These are phyloP conservation scores for Melanostoma mellinum DNA, from an alignment of 2,888 invertebrate genomes.

Conservation along the genomic window DNA sequence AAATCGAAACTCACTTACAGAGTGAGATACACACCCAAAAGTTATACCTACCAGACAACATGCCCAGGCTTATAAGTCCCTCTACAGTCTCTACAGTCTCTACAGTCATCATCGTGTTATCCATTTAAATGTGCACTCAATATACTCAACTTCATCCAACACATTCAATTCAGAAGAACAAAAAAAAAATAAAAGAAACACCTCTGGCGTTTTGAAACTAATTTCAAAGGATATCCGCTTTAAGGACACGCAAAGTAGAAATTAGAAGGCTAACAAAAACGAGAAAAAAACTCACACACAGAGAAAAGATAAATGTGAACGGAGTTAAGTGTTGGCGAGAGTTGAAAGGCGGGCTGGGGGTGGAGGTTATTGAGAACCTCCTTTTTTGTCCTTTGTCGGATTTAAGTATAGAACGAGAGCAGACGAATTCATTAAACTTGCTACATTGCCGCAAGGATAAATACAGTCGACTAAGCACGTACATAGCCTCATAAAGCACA, in stretches of 20 bases:
- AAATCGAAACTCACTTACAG: too few species aligned
- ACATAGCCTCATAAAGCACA: conserved; percentile 23
- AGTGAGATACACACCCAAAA: too few species aligned
- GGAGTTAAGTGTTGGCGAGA: neutral
- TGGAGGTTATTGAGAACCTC: neutral
- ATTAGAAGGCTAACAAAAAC: conserved; percentile 29
- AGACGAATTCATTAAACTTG: conserved; percentile 70
- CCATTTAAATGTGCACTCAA: conserved; percentile 33
- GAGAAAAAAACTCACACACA: neutral
- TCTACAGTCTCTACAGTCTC: too few species aligned
- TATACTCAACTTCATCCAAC: conserved; percentile 20
- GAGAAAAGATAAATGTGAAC: conserved; percentile 22
- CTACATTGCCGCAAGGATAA: conserved; percentile 42
- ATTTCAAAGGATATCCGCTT: conserved; percentile 69
- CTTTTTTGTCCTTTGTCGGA: conserved; percentile 29
- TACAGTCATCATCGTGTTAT: conserved; percentile 31
- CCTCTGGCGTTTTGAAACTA: conserved; percentile 65
- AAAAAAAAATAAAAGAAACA: conserved; percentile 21
- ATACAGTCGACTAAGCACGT: conserved; percentile 52
- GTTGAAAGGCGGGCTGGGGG: neutral
- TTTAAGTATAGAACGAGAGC: conserved; percentile 52
- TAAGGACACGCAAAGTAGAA: conserved; percentile 64
- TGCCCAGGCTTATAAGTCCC: too few species aligned
- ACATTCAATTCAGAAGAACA: conserved; percentile 10
- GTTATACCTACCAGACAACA: too few species aligned